Evolutionary conservation across 2,888 invertebrate species (phyloP).

Genomic region (Drosophila formosana): DNA sequence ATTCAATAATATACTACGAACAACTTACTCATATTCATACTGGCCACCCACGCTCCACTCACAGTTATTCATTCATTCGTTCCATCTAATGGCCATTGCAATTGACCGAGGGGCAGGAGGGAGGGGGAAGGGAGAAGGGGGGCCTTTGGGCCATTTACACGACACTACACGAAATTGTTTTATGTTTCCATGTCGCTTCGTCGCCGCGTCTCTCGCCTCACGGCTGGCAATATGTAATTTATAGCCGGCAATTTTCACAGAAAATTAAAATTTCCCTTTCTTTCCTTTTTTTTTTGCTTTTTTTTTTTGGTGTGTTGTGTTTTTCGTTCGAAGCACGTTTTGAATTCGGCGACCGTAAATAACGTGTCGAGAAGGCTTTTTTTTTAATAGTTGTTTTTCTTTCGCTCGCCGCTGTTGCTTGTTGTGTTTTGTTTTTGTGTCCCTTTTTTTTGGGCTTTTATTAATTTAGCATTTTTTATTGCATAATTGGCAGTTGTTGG

Average conservation of each 20-base stretch:
- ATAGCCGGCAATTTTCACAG: constrained; percentile 68
- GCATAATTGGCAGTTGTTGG: constrained; percentile 65
- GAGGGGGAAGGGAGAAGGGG: not conserved
- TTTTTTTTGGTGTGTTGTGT: constrained; percentile 3
- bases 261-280: constrained; percentile 64
- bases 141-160: constrained; percentile 50
- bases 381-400: constrained; percentile 46
- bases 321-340: constrained; percentile 46
- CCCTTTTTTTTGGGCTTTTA: constrained; percentile 44
- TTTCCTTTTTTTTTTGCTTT: too few species aligned
- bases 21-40: constrained; percentile 26
- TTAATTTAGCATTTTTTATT: constrained; percentile 66
- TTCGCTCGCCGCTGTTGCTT: constrained; percentile 13
- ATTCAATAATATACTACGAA: constrained; percentile 19
- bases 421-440: constrained; percentile 13
- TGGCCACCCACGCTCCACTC: constrained; percentile 21
- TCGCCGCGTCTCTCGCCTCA: constrained; percentile 16
- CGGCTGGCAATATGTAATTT: constrained; percentile 64
- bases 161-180: constrained; percentile 68
- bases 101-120: not conserved
- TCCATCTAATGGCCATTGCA: constrained; percentile 43
- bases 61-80: constrained; percentile 28
- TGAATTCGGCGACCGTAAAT: constrained; percentile 57
- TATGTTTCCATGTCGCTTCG: constrained; percentile 50
- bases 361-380: constrained; percentile 51